Base-by-base conservation (phyloP, 2,113 vertebrate genomes). In the Gadus macrocephalus region DNA sequence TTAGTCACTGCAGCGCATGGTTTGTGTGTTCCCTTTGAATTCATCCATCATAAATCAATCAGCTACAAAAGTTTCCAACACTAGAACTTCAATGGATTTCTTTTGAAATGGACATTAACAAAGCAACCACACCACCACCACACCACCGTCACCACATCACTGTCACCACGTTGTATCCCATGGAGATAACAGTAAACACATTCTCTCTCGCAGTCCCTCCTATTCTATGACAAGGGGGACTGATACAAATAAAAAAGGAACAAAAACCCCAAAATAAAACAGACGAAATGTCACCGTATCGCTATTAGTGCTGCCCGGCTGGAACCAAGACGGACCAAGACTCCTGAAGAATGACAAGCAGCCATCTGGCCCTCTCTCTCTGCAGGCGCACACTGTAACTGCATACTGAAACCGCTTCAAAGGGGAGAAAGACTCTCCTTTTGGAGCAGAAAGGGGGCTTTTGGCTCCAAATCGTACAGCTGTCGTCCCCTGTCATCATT, bases 391-490 rank as follows among this genome's bases (percentile, higher is more conserved):
- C 80, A 76, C 80, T 70, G 77, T 19, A 79, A 71, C 72, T 64
- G 73, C 73, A 82, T 68, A 74, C 80, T 79, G 83, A 78, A 82
- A 82, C 60, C 71, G 75, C 80, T 88, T 85, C 80, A 81, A 82
- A 87, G 64, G 42, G 66, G 42, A 74, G 71, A 86, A 86, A 73
- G 61, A 68, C 31, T 79, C 66, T 70, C 64, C 68, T 77, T 85
- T 77, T 75, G 67, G 67, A 31, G 31, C 2, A 83, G 80, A 72
- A 81, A 72, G 73, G 74, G 65, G 71, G 72, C 74, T 81, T 81
- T 80, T 78, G 74, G 67, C 65, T 67, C 77, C 77, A 68, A 76
- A 77, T 42, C 15, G 20, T 7, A 5, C 9, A 55, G 66, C 82
- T 70, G 55, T 79, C 84, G 22, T 78, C 71, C 60, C 76, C 81